These are phyloP conservation scores for Eulimnadia texana DNA, from an alignment of 1,140 invertebrate genomes.

Conservation along the genomic window DNA sequence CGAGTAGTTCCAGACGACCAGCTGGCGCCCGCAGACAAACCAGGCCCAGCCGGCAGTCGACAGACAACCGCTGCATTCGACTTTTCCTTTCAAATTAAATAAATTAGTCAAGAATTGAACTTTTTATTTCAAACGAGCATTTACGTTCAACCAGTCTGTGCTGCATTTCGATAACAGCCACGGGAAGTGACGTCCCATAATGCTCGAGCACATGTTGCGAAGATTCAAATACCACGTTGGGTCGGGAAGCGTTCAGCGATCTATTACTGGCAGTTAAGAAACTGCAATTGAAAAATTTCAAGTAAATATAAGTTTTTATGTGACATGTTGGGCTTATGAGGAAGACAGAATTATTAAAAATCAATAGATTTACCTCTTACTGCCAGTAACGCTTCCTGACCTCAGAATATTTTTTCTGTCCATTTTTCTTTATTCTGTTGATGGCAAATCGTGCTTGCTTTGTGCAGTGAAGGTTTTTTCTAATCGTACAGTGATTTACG, in stretches of 20 bases:
- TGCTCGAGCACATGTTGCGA: constrained; percentile 9
- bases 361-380: neutral
- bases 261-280: constrained; percentile 7
- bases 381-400: neutral
- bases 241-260: constrained; percentile 9
- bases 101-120: neutral
- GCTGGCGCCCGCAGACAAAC: constrained; percentile 68
- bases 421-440: neutral
- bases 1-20: constrained; percentile 77
- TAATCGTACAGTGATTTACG: too few relatives aligned
- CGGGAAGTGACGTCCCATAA: constrained; percentile 10
- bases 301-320: too few relatives aligned
- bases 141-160: neutral
- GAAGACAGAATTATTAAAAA: neutral
- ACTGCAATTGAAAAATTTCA: neutral
- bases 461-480: too few relatives aligned
- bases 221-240: constrained; percentile 11
- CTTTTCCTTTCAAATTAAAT: constrained; percentile 31
- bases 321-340: too few relatives aligned
- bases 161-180: constrained; percentile 6
- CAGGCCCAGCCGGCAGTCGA: constrained; percentile 58
- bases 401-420: constrained; percentile 5
- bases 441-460: neutral
- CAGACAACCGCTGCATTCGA: constrained; percentile 44
- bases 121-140: neutral